Evolutionary conservation across 1,140 invertebrate species (phyloP).

Genomic region (Mya arenaria): DNA sequence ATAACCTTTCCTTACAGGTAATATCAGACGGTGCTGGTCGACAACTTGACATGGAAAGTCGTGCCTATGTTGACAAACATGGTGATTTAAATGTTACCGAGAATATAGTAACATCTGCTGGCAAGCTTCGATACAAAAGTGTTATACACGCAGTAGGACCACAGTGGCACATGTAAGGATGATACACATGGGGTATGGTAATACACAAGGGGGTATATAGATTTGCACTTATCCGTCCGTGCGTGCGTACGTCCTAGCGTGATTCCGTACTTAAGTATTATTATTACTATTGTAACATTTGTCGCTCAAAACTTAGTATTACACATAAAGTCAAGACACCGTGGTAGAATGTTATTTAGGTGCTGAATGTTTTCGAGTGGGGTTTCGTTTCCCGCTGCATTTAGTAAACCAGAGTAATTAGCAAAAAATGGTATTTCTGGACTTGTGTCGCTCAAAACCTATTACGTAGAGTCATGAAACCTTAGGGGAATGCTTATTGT

Average conservation of each 20-base stretch:
- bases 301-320: too few species aligned
- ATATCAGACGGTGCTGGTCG: conserved; percentile 82
- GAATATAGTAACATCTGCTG: conserved; percentile 57
- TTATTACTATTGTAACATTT: too few species aligned
- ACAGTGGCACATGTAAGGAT: conserved; percentile 27
- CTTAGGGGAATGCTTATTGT: too few species aligned
- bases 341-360: too few species aligned
- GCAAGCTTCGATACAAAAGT: conserved; percentile 52
- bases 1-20: conserved; percentile 69
- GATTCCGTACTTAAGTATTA: too few species aligned
- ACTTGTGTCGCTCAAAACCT: too few species aligned
- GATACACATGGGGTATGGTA: not conserved
- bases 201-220: not conserved
- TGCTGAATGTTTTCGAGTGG: too few species aligned
- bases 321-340: too few species aligned
- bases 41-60: conserved; percentile 52
- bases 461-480: too few species aligned
- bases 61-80: conserved; percentile 43
- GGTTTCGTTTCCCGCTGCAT: too few species aligned
- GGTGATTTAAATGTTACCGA: conserved; percentile 50
- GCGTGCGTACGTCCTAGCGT: not conserved
- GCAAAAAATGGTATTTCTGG: too few species aligned
- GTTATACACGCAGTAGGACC: conserved; percentile 70
- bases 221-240: not conserved
- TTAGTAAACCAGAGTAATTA: too few species aligned